phyloP scores from a whole-genome alignment of 1,140 invertebrate species.

The Campoletis sonorensis region DNA sequence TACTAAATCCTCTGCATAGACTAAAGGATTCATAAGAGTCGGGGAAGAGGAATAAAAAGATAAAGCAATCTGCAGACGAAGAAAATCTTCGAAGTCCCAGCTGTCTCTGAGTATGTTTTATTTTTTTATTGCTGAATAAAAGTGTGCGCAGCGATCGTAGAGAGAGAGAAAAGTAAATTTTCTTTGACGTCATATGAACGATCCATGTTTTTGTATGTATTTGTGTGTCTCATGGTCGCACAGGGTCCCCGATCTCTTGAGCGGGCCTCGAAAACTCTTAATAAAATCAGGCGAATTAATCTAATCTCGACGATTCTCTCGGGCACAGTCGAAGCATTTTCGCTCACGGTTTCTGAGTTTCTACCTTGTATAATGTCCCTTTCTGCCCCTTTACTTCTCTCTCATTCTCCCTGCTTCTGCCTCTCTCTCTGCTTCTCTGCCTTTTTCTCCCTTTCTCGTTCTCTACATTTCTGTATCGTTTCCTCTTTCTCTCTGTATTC shows the following conservation, averaged over 20 bases:
- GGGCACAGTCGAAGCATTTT: constrained; percentile 44
- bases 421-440: no score
- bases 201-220: not conserved
- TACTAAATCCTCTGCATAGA: not conserved
- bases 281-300: constrained; percentile 71
- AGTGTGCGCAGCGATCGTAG: constrained; percentile 40
- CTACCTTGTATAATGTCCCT: constrained; percentile 10
- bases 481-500: no score
- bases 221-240: not conserved
- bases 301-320: constrained; percentile 64
- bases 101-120: not conserved
- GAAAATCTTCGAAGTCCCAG: not conserved
- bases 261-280: constrained; percentile 50
- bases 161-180: constrained; percentile 26
- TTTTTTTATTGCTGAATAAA: constrained; percentile 47
- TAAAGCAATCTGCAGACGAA: not conserved
- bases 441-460: not conserved
- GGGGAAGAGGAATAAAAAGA: not conserved
- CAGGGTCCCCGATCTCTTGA: not conserved
- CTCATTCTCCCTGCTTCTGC: not conserved
- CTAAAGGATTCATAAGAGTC: no score
- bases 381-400: constrained; percentile 11
- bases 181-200: constrained; percentile 7
- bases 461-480: not conserved
- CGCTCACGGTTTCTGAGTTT: constrained; percentile 11